Conservation (phyloP, 2,888 invertebrate species). For the Auanema sp. region DNA sequence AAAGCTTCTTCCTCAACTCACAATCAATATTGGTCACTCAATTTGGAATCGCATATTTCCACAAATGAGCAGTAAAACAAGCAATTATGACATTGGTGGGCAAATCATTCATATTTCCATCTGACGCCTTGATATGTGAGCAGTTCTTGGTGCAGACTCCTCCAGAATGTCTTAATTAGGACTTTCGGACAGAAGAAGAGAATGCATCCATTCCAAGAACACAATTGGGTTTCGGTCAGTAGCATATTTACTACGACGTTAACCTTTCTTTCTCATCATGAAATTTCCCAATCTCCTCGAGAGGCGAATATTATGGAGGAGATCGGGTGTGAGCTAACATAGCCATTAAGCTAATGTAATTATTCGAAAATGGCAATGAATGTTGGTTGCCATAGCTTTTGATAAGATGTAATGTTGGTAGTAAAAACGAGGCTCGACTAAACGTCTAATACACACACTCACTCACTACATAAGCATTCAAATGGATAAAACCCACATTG, state of each 20-base stretch:
- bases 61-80: conserved; percentile 2
- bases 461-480: not conserved
- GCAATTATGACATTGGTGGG: not conserved
- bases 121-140: conserved; percentile 5
- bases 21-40: no score
- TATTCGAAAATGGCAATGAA: no score
- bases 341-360: no score
- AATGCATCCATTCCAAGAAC: no score
- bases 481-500: conserved; percentile 22
- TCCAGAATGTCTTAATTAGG: no score
- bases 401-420: not conserved
- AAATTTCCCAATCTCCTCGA: not conserved
- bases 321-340: no score
- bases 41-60: no score
- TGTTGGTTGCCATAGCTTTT: not conserved
- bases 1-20: no score
- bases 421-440: not conserved
- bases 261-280: not conserved
- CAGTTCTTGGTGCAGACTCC: not conserved
- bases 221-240: no score
- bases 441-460: not conserved
- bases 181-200: no score
- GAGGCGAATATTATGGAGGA: not conserved
- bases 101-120: conserved; percentile 2
- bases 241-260: no score